Conservation (phyloP, 37 sponge, comb jelly and placozoan species). For the Chondrilla cf. caribensis region DNA sequence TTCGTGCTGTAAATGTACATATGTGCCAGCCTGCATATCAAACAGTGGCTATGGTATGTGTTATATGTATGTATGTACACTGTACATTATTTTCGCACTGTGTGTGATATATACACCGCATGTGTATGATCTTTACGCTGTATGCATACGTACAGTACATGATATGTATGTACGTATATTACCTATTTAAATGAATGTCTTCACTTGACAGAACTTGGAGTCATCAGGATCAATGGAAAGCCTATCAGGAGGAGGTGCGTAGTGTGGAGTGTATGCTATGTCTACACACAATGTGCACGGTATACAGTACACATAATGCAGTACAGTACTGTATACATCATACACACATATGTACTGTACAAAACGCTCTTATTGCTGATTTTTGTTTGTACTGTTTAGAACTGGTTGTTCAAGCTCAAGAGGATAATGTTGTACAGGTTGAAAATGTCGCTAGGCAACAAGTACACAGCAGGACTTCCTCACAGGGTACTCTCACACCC, state of each 20-base stretch:
- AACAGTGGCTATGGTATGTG: neutral
- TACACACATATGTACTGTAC: neutral
- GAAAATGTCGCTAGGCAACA: neutral
- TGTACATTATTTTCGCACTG: too few relatives aligned
- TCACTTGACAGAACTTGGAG: too few relatives aligned
- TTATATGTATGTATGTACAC: neutral
- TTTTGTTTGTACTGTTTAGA: neutral
- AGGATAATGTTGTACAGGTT: neutral
- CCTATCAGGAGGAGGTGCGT: too few relatives aligned
- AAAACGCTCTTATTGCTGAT: neutral
- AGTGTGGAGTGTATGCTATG: neutral
- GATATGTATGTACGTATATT: too few relatives aligned
- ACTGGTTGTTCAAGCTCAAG: neutral
- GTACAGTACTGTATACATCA: neutral
- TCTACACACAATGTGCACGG: neutral
- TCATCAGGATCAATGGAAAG: too few relatives aligned
- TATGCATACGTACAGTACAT: neutral
- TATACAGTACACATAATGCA: neutral
- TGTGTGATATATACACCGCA: neutral
- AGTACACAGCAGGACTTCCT: neutral
- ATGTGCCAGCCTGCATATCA: too few relatives aligned
- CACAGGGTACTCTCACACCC: slow-evolving; percentile 15
- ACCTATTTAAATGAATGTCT: too few relatives aligned
- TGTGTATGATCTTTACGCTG: neutral
- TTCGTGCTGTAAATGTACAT: neutral